Evolutionary conservation across 2,888 invertebrate genomes (phyloP), one percentile per base, ranked within the genome.

Genomic region (Hyalella azteca): DNA sequence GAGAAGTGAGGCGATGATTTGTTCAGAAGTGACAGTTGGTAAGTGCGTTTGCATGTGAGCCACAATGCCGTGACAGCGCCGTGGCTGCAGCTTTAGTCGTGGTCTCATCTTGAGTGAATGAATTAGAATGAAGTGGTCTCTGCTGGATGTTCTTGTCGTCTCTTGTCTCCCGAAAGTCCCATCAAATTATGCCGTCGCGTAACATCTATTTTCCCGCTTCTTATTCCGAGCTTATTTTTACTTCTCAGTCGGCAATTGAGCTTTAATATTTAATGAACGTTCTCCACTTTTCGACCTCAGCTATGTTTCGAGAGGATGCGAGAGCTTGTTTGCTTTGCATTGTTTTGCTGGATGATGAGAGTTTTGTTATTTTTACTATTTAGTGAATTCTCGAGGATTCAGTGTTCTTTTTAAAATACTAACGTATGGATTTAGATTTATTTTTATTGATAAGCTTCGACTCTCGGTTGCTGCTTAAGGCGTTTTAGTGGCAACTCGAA

Each of bases 1-100:
- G n/a, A 29, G 66, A 66, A 66, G 66, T 36, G 66, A 39, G 66
- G 36, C 66, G 66, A 66, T 66, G 66, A 66, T 66, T 66, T 66
- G 66, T 66, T 66, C 32, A 66, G 66, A 66, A 36, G 66, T 66
- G 66, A 66, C 66, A 66, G 66, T 19, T 19, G 32, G 66, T n/a
- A 36, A 66, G 66, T 66, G 66, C 66, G 36, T 66, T 66, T 66
- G 66, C 66, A 66, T 66, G 66, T 66, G 66, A 36, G 66, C 66
- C 36, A 19, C 36, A 66, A 36, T 36, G 66, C 66, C 36, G 29
- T 66, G 54, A 54, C 54, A 54, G 54, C n/a, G n/a, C 54, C 19
- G 36, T 66, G 66, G 19, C 36, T 36, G 66, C n/a, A n/a, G n/a
- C n/a, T n/a, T n/a, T n/a, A n/a, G n/a, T n/a, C n/a, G n/a, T n/a